phyloP scores from a whole-genome alignment of 2,888 invertebrate genomes.

The Gryllus longicercus region DNA sequence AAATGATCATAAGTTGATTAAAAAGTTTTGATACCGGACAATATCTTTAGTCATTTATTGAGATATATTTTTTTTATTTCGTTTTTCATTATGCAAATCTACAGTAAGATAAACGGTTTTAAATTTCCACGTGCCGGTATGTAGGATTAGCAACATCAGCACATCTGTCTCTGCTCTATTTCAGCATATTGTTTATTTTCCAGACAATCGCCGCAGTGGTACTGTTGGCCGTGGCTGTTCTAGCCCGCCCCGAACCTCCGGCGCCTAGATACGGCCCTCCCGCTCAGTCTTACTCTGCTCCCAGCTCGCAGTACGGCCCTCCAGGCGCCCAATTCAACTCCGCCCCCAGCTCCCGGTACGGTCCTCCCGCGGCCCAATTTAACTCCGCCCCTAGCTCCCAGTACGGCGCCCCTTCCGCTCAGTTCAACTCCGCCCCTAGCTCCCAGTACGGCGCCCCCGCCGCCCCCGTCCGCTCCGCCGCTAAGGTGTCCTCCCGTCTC shows the following conservation, averaged over 20 bases:
- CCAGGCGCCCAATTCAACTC: conserved; percentile 38
- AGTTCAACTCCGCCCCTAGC: conserved; percentile 23
- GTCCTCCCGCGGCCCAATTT: conserved; percentile 27
- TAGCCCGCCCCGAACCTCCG: conserved; percentile 29
- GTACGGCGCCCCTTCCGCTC: conserved; percentile 32
- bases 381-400: conserved; percentile 27
- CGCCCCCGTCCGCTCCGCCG: background rate
- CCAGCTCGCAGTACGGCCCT: conserved; percentile 45
- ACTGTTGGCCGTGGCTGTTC: conserved; percentile 21
- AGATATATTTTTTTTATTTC: too few relatives aligned
- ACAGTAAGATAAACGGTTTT: too few relatives aligned
- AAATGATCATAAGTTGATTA: too few relatives aligned
- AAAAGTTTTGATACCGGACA: too few relatives aligned
- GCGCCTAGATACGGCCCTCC: conserved; percentile 4
- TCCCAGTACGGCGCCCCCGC: conserved; percentile 29
- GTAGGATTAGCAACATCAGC: too few relatives aligned
- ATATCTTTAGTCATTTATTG: too few relatives aligned
- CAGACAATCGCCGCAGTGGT: background rate
- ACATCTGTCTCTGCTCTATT: too few relatives aligned
- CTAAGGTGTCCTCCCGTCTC: background rate
- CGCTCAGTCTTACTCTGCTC: background rate
- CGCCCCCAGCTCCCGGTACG: conserved; percentile 33
- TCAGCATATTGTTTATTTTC: too few relatives aligned
- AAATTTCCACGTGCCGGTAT: too few relatives aligned
- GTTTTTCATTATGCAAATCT: too few relatives aligned